Evolutionary conservation across 2,888 invertebrate species (phyloP).

Genomic region (Drosophila birchii): DNA sequence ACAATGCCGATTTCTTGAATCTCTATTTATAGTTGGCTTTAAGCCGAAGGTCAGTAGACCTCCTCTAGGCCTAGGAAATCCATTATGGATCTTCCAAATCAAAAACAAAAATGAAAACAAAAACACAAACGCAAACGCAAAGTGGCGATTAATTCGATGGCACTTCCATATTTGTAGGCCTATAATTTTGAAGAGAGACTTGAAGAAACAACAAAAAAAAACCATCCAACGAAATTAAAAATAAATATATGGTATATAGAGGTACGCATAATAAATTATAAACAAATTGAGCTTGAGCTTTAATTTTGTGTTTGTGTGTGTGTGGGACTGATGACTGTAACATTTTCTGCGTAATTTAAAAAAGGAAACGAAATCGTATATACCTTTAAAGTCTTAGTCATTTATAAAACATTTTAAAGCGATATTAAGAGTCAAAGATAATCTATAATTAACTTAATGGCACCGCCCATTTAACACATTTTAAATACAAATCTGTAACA

Average conservation of each 20-base stretch:
- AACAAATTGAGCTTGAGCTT: constrained; percentile 48
- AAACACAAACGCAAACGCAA: constrained; percentile 50
- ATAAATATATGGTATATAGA: constrained; percentile 30
- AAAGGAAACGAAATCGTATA: constrained; percentile 17
- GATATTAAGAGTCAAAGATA: not conserved
- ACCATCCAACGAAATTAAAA: constrained; percentile 36
- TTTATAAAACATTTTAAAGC: not conserved
- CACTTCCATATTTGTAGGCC: constrained; percentile 74
- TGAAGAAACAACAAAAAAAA: constrained; percentile 37
- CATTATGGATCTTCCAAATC: constrained; percentile 59
- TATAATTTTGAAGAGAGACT: constrained; percentile 65
- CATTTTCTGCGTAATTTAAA: constrained; percentile 13
- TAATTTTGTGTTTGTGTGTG: constrained; percentile 26
- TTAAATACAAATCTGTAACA: constrained; percentile 4
- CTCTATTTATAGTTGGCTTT: constrained; percentile 43
- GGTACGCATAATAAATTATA: constrained; percentile 58
- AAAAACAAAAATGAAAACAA: constrained; percentile 40
- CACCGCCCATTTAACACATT: constrained; percentile 18
- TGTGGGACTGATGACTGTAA: constrained; percentile 29
- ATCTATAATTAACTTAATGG: constrained; percentile 17
- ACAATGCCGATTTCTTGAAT: constrained; percentile 57
- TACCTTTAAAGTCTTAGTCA: not conserved
- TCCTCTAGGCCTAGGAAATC: constrained; percentile 42
- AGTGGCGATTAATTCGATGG: constrained; percentile 76
- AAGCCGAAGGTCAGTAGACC: constrained; percentile 64